Base-by-base conservation (phyloP, 1,140 invertebrate genomes). In the Protaetia brevitarsis region DNA sequence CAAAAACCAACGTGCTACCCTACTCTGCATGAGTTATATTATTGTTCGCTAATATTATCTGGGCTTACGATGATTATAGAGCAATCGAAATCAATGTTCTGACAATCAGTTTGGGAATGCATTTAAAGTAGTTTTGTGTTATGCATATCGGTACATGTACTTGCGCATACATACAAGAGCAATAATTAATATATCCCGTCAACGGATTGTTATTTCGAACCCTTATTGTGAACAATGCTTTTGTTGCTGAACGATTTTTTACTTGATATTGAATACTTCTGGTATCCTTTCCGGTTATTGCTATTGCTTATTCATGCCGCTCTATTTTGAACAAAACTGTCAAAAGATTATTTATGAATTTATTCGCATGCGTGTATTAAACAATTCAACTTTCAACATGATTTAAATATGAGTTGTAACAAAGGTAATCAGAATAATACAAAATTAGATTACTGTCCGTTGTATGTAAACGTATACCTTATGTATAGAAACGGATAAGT, bases 301-400 rank as follows among this genome's bases (percentile, higher is more conserved):
- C 19, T 23, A 51, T 51, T 51, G 41, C 41, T 51, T 23, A 19
- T 51, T 51, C 41, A 23, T 51, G 16, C 26, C 23, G 23, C 16
- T 6, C n/a, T 23, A 51, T 51, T 51, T 51, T 23, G 41, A 51
- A 51, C 41, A 51, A 51, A 51, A 51, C 41, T 51, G 41, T 16
- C 19, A 8, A 19, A 51, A 51, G 41, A 51, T 5, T 51, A 23
- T 23, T 51, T 51, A n/a, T n/a, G n/a, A 51, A 51, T 51, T 51
- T 51, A 51, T 51, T 51, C 6, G 3, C 11, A 13, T 51, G 16
- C 26, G 5, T 51, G 19, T 51, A 7, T 21, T 51, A 51, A 51
- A 51, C 19, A 51, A 7, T 26, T n/a, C n/a, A n/a, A n/a, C n/a
- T n/a, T n/a, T n/a, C n/a, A 51, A 51, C 41, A 51, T 23, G 41